These are phyloP conservation scores for Nudaria mundana DNA, from an alignment of 2,888 invertebrate genomes.

Conservation along the genomic window DNA sequence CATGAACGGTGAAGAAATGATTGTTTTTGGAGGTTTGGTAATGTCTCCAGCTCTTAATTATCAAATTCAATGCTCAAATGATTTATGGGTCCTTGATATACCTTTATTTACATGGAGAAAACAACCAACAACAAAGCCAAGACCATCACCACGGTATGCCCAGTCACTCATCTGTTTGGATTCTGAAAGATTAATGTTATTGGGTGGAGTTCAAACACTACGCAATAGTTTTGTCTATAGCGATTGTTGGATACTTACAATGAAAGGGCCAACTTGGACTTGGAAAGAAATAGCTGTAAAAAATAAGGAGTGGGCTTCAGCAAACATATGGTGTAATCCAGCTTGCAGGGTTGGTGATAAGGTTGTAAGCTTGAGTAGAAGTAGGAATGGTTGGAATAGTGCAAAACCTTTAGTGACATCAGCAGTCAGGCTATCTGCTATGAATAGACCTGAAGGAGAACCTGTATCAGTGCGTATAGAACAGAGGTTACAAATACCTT, in stretches of 20 bases:
- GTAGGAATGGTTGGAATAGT: constrained; percentile 77
- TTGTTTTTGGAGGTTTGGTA: constrained; percentile 89
- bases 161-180: constrained; percentile 94
- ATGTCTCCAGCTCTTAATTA: constrained; percentile 73
- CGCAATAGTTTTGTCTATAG: constrained; percentile 88
- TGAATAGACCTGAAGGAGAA: constrained; percentile 63
- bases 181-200: constrained; percentile 87
- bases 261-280: constrained; percentile 86
- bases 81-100: constrained; percentile 94
- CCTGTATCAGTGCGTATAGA: constrained; percentile 74
- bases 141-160: constrained; percentile 93
- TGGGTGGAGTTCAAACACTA: constrained; percentile 94
- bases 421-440: constrained; percentile 71
- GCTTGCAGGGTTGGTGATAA: constrained; percentile 90
- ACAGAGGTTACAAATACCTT: constrained; percentile 71
- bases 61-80: constrained; percentile 85
- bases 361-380: constrained; percentile 87
- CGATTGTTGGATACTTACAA: constrained; percentile 94
- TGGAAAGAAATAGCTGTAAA: constrained; percentile 88
- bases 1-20: constrained; percentile 90
- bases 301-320: constrained; percentile 90
- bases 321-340: constrained; percentile 96
- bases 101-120: constrained; percentile 88
- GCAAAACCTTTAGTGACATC: constrained; percentile 79
- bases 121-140: constrained; percentile 84